These are phyloP conservation scores for Borostomias antarcticus DNA, from an alignment of 2,797 vertebrate genomes.

Conservation along the genomic window DNA sequence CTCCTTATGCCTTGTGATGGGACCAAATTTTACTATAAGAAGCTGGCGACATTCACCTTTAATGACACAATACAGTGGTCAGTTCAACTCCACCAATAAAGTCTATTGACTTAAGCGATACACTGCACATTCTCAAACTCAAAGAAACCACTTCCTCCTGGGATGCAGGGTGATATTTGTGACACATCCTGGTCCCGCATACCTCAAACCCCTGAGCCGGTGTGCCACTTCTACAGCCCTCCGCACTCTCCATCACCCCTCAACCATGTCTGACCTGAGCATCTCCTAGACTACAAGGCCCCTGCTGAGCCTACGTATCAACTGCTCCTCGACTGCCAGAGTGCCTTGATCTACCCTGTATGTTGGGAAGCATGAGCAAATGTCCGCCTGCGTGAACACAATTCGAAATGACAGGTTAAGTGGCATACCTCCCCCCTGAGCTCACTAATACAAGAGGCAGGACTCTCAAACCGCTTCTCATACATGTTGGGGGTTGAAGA, in stretches of 20 bases:
- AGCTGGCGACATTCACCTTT: background rate
- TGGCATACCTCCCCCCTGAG: conserved; percentile 67
- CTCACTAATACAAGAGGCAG: conserved; percentile 60
- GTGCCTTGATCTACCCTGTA: conserved; percentile 42
- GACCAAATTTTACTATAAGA: background rate
- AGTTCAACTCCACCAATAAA: background rate
- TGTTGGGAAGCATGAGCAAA: conserved; percentile 41
- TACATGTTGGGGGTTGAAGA: background rate
- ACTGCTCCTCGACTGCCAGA: conserved; percentile 44
- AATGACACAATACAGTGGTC: background rate
- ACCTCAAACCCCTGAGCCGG: conserved; percentile 3
- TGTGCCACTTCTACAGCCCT: conserved; percentile 28
- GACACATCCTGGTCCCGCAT: conserved; percentile 32
- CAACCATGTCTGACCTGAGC: conserved; percentile 52
- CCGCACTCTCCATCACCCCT: conserved; percentile 19
- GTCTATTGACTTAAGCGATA: no score
- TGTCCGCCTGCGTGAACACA: conserved; percentile 65
- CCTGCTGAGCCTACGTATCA: conserved; percentile 43
- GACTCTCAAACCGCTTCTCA: conserved; percentile 38
- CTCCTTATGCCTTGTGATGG: background rate
- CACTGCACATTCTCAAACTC: no score
- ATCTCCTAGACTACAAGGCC: conserved; percentile 32
- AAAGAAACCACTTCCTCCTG: no score
- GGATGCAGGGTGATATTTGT: conserved; percentile 42
- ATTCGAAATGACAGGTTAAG: conserved; percentile 79